Evolutionary conservation across 1,140 invertebrate species (phyloP), one percentile per base, ranked within the genome.

Genomic region (Mizuhopecten yessoensis): DNA sequence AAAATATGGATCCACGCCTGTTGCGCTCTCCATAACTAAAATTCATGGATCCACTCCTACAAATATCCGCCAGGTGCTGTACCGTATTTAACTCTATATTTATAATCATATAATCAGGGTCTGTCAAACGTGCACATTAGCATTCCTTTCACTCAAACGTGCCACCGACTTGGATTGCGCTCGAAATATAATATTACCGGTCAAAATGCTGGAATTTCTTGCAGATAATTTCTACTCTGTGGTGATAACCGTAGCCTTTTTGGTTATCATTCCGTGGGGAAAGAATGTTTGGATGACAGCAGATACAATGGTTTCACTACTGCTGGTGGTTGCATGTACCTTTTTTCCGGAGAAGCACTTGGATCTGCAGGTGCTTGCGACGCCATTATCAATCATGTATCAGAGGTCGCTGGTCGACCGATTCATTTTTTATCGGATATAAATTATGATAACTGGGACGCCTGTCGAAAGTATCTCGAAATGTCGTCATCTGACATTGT

Each of bases 281-380:
- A 75, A 5, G n/a, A 75, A 75, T 75, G 57, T 75, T 75, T 75
- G 57, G 57, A 29, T 75, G 57, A 75, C n/a, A 75, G 57, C 57
- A 11, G 57, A 75, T 17, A 75, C 57, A 29, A 23, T 75, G 57
- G 29, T 75, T 29, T 75, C 57, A 29, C 57, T 75, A 29, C 23
- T n/a, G n/a, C 29, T 75, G n/a, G 57, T n/a, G 1, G 1, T n/a
- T 75, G 17, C 17, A 5, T 75, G 57, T 29, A 75, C 11, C 11
- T 11, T 75, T 3, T 75, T 75, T 75, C 57, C 57, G 2, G 57
- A 75, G 57, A 23, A 11, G 57, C 17, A 75, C 17, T 75, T 75
- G n/a, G 5, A 29, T 29, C 29, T 75, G 1, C 57, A 75, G 57
- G 57, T 75, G 17, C n/a, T 17, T 23, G 36, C 13, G 13, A 39